Base-by-base conservation (phyloP, 2,888 invertebrate species). In the Erannis defoliaria region DNA sequence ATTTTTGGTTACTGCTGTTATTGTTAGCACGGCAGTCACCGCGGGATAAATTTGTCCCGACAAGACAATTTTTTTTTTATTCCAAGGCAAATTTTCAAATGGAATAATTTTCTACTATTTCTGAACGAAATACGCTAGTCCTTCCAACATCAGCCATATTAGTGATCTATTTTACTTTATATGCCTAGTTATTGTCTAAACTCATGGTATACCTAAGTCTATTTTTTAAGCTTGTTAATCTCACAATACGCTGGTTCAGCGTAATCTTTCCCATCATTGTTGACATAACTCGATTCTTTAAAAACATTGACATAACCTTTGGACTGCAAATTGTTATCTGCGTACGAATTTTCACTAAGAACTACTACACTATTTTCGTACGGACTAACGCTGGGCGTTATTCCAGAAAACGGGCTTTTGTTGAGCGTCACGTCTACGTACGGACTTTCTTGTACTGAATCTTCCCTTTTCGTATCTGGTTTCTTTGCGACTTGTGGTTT, bases 201-300 rank as follows among this genome's bases (percentile, higher is more conserved):
- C 0, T n/a, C n/a, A n/a, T n/a, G n/a, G n/a, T n/a, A n/a, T n/a
- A n/a, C n/a, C n/a, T n/a, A n/a, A n/a, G n/a, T n/a, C 6, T 42
- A 21, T 42, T 21, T 21, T 12, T n/a, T 12, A n/a, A 6, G 5
- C 21, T 33, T 48, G 19, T 19, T 48, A 33, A 48, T 18, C 19
- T 35, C 35, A 49, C 49, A 45, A 21, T 49, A 49, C 1, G 49
- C 49, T 21, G 49, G 49, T 4, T 49, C 49, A 14, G 49, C 49
- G 9, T 49, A 49, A 31, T 48, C 48, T 14, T 35, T 49, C 1
- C 4, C 9, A 8, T 35, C 14, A 19, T 35, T 9, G 9, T 49
- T 49, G 8, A 49, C 49, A 12, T 49, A 49, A 23, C 21, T 49
- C 5, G 33, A 9, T n/a, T 35, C 35, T 10, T 49, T 35, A 21